These are phyloP conservation scores for Protosalanx chinensis DNA, from an alignment of 2,797 vertebrate species.

Conservation along the genomic window DNA sequence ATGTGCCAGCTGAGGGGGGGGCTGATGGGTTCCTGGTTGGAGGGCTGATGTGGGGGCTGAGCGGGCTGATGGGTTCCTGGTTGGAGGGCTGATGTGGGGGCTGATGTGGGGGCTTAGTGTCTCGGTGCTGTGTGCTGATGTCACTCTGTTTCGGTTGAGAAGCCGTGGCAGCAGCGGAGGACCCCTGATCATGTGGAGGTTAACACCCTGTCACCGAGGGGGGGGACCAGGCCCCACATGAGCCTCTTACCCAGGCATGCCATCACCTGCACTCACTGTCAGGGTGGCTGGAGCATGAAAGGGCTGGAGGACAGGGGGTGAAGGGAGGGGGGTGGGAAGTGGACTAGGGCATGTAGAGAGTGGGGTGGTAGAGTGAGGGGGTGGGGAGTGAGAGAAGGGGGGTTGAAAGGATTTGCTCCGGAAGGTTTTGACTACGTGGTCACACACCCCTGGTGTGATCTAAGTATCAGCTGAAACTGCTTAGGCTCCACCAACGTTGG, in stretches of 20 bases:
- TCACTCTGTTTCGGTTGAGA: slow-evolving; percentile 31
- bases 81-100: too few species aligned
- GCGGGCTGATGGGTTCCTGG: background rate
- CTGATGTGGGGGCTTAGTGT: slow-evolving; percentile 34
- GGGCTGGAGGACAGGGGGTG: background rate
- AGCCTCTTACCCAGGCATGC: background rate
- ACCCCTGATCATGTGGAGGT: slow-evolving; percentile 47
- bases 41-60: slow-evolving; percentile 21
- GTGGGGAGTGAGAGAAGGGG: too few species aligned
- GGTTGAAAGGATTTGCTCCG: too few species aligned
- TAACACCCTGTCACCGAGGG: slow-evolving; percentile 27
- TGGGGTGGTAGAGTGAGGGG: too few species aligned
- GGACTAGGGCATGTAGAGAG: too few species aligned
- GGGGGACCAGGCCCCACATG: background rate
- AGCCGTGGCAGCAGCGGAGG: slow-evolving; percentile 24
- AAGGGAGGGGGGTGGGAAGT: background rate
- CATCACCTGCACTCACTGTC: background rate
- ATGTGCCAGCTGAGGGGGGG: background rate
- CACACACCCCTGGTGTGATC: background rate
- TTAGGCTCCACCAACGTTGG: too few species aligned
- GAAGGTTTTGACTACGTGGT: too few species aligned
- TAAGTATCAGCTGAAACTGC: too few species aligned
- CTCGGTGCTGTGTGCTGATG: slow-evolving; percentile 20
- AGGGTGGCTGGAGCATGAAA: background rate
- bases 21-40: background rate